A percentile compares a stretch with the other conserved stretches of the same genome.
Conservation (phyloP, 2,113 vertebrate species). For the Collichthys lucidus region DNA sequence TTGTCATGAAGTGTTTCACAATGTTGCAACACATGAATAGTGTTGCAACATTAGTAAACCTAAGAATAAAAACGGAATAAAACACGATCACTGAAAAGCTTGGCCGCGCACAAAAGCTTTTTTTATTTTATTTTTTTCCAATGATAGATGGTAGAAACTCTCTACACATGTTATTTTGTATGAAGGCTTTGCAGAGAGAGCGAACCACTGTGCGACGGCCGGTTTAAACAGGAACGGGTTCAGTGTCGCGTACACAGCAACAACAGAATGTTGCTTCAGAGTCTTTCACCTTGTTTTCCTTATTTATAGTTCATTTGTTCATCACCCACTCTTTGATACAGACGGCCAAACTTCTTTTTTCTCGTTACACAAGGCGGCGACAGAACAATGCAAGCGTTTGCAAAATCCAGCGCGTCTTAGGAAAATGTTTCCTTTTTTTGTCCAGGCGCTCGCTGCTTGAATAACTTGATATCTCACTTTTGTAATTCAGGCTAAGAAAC, state of each 20-base stretch:
- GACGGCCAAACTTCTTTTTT: neutral
- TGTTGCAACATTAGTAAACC: no score
- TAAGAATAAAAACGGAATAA: neutral
- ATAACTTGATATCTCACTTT: neutral
- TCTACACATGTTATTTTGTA: no score
- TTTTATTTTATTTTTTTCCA: no score
- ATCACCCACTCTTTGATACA: neutral
- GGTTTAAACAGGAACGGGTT: neutral
- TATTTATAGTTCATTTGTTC: constrained; percentile 10
- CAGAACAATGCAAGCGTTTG: neutral
- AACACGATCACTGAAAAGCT: no score
- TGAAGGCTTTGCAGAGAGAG: no score
- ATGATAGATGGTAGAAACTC: no score
- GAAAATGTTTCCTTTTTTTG: neutral
- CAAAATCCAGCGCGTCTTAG: neutral
- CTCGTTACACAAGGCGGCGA: neutral
- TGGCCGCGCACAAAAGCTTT: no score
- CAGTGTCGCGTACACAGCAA: neutral
- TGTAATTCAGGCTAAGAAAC: neutral
- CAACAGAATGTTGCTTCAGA: neutral
- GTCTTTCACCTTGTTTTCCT: constrained; percentile 17
- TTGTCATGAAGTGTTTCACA: constrained; percentile 2
- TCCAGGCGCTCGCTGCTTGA: neutral
- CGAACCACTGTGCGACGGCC: no score
- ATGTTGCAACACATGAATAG: constrained; percentile 1